These are phyloP conservation scores for Catharus bicknelli DNA, from an alignment of 2,113 vertebrate genomes.

Conservation along the genomic window DNA sequence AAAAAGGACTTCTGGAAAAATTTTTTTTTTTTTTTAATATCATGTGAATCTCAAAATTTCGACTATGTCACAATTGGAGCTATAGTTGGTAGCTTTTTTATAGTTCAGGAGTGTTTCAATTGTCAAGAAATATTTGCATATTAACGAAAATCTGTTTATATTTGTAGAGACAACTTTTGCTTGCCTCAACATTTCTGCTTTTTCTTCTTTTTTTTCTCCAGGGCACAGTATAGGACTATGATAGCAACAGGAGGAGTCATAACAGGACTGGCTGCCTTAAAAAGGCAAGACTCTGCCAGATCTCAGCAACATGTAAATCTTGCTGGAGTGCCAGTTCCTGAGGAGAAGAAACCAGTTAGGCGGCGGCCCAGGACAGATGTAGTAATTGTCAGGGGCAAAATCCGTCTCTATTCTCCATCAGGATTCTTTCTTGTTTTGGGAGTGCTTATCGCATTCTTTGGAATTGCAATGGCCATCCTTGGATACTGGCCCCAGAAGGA, in stretches of 20 bases:
- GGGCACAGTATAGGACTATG: conserved; percentile 76
- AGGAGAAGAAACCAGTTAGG: conserved; percentile 79
- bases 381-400: conserved; percentile 91
- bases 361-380: conserved; percentile 89
- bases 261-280: conserved; percentile 95
- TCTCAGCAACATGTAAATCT: conserved; percentile 86
- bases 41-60: not conserved
- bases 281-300: conserved; percentile 94
- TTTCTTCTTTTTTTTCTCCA: conserved; percentile 19
- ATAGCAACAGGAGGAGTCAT: conserved; percentile 96
- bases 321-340: conserved; percentile 54
- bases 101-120: not conserved
- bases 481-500: conserved; percentile 95
- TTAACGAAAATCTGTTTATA: not conserved
- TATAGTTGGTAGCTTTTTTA: not conserved
- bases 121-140: not conserved
- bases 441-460: conserved; percentile 86
- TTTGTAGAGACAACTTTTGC: not conserved
- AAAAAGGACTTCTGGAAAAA: not conserved
- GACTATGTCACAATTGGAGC: not conserved
- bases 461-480: conserved; percentile 94
- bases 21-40: not conserved
- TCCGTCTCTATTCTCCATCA: conserved; percentile 92
- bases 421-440: conserved; percentile 95
- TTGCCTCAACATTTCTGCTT: conserved; percentile 3